phyloP scores from a whole-genome alignment of 2,797 vertebrate species.

The Tadarida brasiliensis region DNA sequence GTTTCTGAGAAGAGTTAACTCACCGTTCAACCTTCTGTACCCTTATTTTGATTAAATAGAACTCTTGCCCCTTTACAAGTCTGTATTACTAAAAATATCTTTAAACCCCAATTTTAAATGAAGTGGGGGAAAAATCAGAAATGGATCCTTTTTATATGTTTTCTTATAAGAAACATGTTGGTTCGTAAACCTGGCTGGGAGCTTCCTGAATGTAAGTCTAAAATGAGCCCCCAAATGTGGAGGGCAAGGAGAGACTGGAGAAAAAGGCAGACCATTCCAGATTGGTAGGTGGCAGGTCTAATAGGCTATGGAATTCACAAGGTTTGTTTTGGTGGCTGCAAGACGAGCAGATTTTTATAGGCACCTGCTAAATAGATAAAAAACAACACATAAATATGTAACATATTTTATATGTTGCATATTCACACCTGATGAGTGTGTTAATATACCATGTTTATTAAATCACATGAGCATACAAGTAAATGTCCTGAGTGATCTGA shows the following conservation, averaged over 20 bases:
- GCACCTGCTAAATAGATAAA: background rate
- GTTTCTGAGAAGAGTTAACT: constrained; percentile 2
- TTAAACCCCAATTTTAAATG: constrained; percentile 16
- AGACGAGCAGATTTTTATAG: background rate
- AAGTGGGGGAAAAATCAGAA: constrained; percentile 39
- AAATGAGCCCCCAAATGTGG: background rate
- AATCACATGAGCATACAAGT: background rate
- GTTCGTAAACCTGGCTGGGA: background rate
- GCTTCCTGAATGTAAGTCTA: background rate
- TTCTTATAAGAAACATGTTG: background rate
- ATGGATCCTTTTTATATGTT: background rate
- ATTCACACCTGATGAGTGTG: background rate
- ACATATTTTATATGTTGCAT: background rate
- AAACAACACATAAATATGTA: background rate
- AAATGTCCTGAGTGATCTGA: background rate
- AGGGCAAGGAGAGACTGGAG: background rate
- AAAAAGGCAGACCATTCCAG: background rate
- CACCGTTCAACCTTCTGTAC: background rate
- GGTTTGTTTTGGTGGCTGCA: background rate
- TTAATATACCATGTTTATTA: background rate
- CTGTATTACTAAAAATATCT: constrained; percentile 1
- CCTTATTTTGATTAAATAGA: constrained; percentile 1
- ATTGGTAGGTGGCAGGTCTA: background rate
- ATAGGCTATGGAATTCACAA: background rate
- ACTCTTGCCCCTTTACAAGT: background rate